phyloP scores from a whole-genome alignment of 1,140 invertebrate genomes.

The Notospermus geniculatus region DNA sequence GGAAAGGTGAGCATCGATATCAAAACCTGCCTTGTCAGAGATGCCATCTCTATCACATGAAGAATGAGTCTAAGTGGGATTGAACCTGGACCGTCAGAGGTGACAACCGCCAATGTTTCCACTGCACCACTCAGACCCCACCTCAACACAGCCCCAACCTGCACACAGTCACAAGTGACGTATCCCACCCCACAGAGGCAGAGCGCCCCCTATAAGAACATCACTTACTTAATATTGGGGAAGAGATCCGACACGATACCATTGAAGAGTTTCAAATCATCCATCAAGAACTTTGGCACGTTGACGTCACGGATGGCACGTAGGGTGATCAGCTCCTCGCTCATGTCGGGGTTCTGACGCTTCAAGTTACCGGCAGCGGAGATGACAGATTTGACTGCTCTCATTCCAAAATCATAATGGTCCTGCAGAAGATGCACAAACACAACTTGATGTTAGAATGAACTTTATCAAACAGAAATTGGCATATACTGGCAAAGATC shows the following conservation, averaged over 20 bases:
- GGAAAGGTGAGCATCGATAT: constrained; percentile 11
- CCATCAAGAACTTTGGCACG: constrained; percentile 57
- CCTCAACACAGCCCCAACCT: too few species aligned
- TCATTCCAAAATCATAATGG: constrained; percentile 59
- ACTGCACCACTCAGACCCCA: too few species aligned
- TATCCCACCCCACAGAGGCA: too few species aligned
- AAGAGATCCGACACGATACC: constrained; percentile 58
- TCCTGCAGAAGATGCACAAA: constrained; percentile 48
- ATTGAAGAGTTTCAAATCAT: constrained; percentile 57
- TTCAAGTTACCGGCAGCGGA: constrained; percentile 58
- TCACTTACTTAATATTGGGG: constrained; percentile 57
- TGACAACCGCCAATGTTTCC: too few species aligned
- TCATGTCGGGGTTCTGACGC: constrained; percentile 54
- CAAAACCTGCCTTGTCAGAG: too few species aligned
- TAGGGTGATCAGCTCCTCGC: constrained; percentile 56
- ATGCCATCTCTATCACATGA: too few species aligned
- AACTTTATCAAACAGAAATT: too few species aligned
- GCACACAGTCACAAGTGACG: too few species aligned
- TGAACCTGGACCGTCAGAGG: too few species aligned
- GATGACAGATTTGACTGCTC: constrained; percentile 58
- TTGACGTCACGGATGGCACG: constrained; percentile 58
- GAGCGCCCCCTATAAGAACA: too few species aligned
- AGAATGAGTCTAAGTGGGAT: too few species aligned
- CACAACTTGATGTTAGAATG: neutral
- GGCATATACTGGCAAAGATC: too few species aligned